phyloP scores from a whole-genome alignment of 2,888 invertebrate species.

The Mythimna impura region DNA sequence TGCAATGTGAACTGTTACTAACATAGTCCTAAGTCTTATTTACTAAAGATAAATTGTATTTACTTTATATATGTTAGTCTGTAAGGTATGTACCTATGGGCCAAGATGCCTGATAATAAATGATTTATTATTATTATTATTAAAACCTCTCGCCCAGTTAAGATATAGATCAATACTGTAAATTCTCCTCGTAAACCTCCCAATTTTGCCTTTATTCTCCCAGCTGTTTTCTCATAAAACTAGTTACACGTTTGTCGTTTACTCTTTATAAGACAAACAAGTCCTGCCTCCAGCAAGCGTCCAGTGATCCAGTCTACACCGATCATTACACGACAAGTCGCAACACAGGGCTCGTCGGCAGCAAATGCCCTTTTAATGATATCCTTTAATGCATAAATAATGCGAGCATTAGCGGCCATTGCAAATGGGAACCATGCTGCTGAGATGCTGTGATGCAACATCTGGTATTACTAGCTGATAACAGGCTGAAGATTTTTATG shows the following conservation, averaged over 20 bases:
- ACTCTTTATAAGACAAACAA: constrained; percentile 31
- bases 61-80: no score
- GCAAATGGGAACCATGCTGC: constrained; percentile 58
- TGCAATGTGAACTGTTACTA: no score
- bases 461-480: constrained; percentile 56
- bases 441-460: constrained; percentile 49
- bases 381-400: constrained; percentile 85
- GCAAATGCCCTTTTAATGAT: constrained; percentile 81
- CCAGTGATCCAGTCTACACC: constrained; percentile 17
- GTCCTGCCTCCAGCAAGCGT: constrained; percentile 12
- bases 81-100: no score
- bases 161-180: no score
- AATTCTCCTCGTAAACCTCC: no score
- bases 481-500: constrained; percentile 23
- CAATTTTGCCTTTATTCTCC: not conserved
- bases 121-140: no score
- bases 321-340: constrained; percentile 59
- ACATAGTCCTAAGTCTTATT: no score
- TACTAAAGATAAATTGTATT: no score
- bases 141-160: no score
- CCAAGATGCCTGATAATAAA: no score
- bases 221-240: constrained; percentile 14
- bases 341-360: constrained; percentile 60
- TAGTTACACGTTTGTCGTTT: not conserved
- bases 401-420: constrained; percentile 70